Evolutionary conservation across 2,888 invertebrate species (phyloP).

Genomic region (Drosophila formosana): DNA sequence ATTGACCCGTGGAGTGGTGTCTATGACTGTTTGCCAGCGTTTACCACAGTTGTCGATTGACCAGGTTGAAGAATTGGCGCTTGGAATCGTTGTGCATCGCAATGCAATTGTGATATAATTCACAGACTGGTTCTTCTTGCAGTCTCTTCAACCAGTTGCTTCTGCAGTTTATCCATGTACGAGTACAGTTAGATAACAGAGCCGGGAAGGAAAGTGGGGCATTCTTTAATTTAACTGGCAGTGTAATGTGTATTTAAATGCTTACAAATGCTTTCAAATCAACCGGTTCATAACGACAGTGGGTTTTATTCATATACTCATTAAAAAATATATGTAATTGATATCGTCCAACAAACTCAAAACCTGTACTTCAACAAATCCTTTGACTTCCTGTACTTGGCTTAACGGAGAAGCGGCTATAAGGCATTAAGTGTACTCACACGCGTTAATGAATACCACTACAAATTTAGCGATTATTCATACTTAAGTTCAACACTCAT

Average conservation of each 20-base stretch:
- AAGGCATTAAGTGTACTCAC: background rate
- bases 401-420: background rate
- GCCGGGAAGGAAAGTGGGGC: slow-evolving; percentile 46
- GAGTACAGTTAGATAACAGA: slow-evolving; percentile 64
- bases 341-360: background rate
- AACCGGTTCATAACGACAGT: slow-evolving; percentile 48
- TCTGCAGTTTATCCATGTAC: slow-evolving; percentile 30
- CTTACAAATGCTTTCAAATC: slow-evolving; percentile 45
- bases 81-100: slow-evolving; percentile 32
- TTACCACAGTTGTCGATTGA: slow-evolving; percentile 30
- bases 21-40: slow-evolving; percentile 3
- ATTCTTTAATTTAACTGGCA: slow-evolving; percentile 42
- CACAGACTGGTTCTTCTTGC: slow-evolving; percentile 47
- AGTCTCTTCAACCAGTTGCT: slow-evolving; percentile 14
- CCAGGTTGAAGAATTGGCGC: slow-evolving; percentile 23
- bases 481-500: background rate
- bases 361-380: background rate
- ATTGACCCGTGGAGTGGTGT: slow-evolving; percentile 17
- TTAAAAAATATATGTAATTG: background rate
- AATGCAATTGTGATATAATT: slow-evolving; percentile 30
- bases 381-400: background rate
- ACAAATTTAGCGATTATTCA: background rate
- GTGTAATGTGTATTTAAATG: slow-evolving; percentile 52
- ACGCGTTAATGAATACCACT: background rate
- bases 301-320: background rate